A percentile compares a stretch with the other conserved stretches of the same genome.
These are phyloP conservation scores for Sphaeramia orbicularis DNA, from an alignment of 2,797 vertebrate species.

Conservation along the genomic window DNA sequence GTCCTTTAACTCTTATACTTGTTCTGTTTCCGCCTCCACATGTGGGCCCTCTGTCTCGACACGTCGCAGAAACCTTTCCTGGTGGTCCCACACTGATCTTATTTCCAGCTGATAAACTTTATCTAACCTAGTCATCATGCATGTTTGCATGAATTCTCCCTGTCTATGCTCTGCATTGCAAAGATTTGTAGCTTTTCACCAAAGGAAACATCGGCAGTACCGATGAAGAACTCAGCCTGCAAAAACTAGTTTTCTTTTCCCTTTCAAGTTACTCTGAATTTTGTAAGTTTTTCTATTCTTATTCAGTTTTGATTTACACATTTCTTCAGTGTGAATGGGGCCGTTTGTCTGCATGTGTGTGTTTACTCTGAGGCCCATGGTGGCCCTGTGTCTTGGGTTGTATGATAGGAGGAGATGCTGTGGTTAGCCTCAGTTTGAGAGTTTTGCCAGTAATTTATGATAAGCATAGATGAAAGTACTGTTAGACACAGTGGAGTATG, in stretches of 20 bases:
- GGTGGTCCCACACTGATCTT: constrained; percentile 81
- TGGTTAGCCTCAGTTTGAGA: background rate
- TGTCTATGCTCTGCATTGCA: constrained; percentile 4
- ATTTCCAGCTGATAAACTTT: constrained; percentile 75
- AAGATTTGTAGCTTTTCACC: constrained; percentile 17
- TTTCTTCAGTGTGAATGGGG: background rate
- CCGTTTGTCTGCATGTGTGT: constrained; percentile 38
- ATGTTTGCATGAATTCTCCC: constrained; percentile 49
- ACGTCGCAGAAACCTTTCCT: constrained; percentile 63
- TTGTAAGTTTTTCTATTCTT: background rate
- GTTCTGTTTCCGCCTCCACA: constrained; percentile 61
- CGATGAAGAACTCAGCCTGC: background rate
- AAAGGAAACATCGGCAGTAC: constrained; percentile 9
- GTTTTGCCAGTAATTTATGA: background rate
- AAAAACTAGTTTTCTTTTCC: background rate
- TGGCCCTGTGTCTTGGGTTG: constrained; percentile 25
- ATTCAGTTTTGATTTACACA: background rate
- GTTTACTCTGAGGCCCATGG: constrained; percentile 31
- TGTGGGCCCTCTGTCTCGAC: constrained; percentile 73
- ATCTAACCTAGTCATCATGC: constrained; percentile 68
- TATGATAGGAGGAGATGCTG: constrained; percentile 7
- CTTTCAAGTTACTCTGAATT: background rate
- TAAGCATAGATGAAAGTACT: background rate
- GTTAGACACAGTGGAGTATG: background rate
- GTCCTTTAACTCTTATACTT: constrained; percentile 1